A percentile compares a stretch with the other conserved stretches of the same genome.
These are phyloP conservation scores for Acanthisitta chloris DNA, from an alignment of 2,113 vertebrate species.

Conservation along the genomic window DNA sequence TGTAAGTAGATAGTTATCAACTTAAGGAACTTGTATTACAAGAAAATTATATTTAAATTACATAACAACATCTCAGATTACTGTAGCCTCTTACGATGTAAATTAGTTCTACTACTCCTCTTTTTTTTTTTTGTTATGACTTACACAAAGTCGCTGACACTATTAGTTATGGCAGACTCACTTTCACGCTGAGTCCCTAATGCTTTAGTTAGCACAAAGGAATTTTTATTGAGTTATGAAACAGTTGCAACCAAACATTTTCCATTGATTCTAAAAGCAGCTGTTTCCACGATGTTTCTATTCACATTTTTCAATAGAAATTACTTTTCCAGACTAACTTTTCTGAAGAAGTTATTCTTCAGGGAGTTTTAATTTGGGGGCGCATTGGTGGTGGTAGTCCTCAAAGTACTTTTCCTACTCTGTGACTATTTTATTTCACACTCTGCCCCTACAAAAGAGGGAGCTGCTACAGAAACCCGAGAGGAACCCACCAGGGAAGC, in stretches of 20 bases:
- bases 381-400: neutral
- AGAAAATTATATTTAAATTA: constrained; percentile 28
- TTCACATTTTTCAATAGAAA: neutral
- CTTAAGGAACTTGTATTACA: constrained; percentile 1
- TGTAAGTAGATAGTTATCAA: neutral
- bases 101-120: neutral
- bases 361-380: neutral
- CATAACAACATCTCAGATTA: neutral
- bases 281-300: neutral
- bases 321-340: neutral
- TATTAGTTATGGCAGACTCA: neutral
- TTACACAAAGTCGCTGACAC: neutral
- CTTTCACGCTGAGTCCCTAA: neutral
- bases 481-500: rapidly evolving
- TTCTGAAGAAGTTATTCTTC: neutral
- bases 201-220: neutral
- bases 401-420: neutral
- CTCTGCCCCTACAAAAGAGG: neutral
- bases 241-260: neutral
- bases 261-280: neutral
- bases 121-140: constrained; percentile 6
- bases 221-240: neutral
- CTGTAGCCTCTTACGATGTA: neutral
- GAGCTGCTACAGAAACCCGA: rapidly evolving
- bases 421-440: neutral